Evolutionary conservation across 2,113 vertebrate genomes (phyloP).

Genomic region (Acanthisitta chloris): DNA sequence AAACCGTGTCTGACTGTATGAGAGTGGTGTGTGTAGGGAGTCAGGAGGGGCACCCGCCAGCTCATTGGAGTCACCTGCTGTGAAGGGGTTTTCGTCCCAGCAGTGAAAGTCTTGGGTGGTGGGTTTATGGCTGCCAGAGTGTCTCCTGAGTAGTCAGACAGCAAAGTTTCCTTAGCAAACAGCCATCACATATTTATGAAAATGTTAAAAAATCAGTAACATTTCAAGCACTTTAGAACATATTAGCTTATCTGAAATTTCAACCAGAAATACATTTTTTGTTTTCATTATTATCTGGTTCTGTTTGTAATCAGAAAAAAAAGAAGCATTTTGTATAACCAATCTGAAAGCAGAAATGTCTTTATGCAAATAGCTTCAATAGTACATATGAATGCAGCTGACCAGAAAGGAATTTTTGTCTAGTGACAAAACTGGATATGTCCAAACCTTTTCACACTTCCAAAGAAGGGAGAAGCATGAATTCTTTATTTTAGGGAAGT

Average conservation of each 20-base stretch:
- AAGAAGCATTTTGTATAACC: not conserved
- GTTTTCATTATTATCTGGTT: not conserved
- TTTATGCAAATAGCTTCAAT: not conserved
- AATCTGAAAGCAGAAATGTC: not conserved
- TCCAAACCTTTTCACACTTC: not conserved
- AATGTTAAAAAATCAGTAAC: not conserved
- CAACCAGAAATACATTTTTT: not conserved
- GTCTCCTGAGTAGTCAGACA: not conserved
- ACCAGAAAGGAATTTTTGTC: not conserved
- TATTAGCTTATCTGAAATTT: not conserved
- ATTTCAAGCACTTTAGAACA: not conserved
- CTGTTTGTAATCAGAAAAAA: not conserved
- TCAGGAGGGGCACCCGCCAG: accelerated
- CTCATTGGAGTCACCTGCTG: accelerated
- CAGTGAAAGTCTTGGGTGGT: not conserved
- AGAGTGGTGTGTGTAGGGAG: not conserved
- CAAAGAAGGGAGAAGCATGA: not conserved
- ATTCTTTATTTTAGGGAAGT: not conserved
- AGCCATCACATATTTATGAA: not conserved
- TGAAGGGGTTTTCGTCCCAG: not conserved
- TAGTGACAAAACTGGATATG: not conserved
- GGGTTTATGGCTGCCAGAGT: not conserved
- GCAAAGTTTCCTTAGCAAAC: not conserved
- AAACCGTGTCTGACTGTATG: not conserved
- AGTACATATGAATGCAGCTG: not conserved